Conservation (phyloP, 2,888 invertebrate species). For the Coenonympha glycerion region DNA sequence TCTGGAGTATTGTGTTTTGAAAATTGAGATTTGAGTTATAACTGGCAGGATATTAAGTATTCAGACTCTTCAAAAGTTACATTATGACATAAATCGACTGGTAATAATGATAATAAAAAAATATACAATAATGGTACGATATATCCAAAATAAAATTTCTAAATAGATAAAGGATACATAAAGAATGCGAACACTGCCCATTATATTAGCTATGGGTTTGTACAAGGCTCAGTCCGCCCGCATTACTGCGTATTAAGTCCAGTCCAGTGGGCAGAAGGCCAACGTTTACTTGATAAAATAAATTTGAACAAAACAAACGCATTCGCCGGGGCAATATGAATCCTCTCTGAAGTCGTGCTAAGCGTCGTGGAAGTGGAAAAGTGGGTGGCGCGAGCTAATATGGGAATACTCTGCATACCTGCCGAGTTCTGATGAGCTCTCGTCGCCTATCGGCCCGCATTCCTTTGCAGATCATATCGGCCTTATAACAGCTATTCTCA, state of each 20-base stretch:
- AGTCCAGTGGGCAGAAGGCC: conserved; percentile 63
- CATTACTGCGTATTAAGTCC: conserved; percentile 63
- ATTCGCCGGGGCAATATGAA: conserved; percentile 70
- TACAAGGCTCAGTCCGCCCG: conserved; percentile 40
- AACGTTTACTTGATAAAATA: conserved; percentile 75
- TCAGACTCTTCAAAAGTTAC: too few relatives aligned
- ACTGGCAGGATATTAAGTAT: too few relatives aligned
- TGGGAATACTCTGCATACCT: conserved; percentile 65
- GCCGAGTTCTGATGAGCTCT: conserved; percentile 44
- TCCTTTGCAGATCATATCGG: conserved; percentile 9
- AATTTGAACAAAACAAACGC: conserved; percentile 74
- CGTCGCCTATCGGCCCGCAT: conserved; percentile 33
- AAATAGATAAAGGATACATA: neutral
- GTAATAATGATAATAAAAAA: too few relatives aligned
- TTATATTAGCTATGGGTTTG: conserved; percentile 10
- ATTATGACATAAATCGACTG: too few relatives aligned
- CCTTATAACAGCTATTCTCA: conserved; percentile 21
- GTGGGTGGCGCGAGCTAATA: conserved; percentile 64
- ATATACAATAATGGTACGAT: too few relatives aligned
- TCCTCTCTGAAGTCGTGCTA: conserved; percentile 71
- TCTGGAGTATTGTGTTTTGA: too few relatives aligned
- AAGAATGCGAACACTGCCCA: conserved; percentile 4
- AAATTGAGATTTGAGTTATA: too few relatives aligned
- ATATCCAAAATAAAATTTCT: neutral
- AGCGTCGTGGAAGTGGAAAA: conserved; percentile 73